Evolutionary conservation across 2,113 vertebrate species (phyloP), one percentile per base, ranked within the genome.

Genomic region (Uria aalge): DNA sequence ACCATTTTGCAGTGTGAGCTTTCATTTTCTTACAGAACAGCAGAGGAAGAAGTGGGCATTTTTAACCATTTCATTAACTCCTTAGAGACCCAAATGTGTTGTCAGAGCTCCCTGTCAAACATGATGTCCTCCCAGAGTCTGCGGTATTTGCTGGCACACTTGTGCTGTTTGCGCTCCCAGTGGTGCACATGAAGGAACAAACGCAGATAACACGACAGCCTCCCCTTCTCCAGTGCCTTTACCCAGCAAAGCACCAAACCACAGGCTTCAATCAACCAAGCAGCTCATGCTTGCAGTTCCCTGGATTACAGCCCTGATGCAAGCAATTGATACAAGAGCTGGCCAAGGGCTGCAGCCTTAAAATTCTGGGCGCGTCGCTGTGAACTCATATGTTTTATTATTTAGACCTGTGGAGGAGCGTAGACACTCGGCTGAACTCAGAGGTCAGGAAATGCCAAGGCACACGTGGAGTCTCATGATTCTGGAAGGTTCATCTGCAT

Each of bases 41-140:
- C 29, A 21, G 29, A 85, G 32, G 32, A n/a, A 75, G 62, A 60
- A 3, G 18, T 8, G 16, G 6, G 12, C 27, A 43, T 80, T 77
- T 84, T 38, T n/a, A 57, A 22, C n/a, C 19, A 16, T 10, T 56
- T 64, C 36, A 15, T 16, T 43, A 83, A 52, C 60, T 63, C 90
- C n/a, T 30, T 41, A 16, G 12, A 26, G 23, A 48, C 56, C 72
- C 11, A 11, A 79, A 36, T 47, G 16, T 0, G 0, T 4, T 14
- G 9, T 4, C 52, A 18, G 21, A 56, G 79, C 45, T 85, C 67
- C 38, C 40, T 2, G 0, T 23, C 4, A 1, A 59, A 12, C 9
- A 40, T 3, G 0, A 12, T 16, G 40, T 53, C 63, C 79, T 24
- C 15, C 1, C 55, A 22, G 30, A 66, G 52, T 59, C 67, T 5